Conservation (phyloP, 2,888 invertebrate genomes). For the Hetaerina titia region DNA sequence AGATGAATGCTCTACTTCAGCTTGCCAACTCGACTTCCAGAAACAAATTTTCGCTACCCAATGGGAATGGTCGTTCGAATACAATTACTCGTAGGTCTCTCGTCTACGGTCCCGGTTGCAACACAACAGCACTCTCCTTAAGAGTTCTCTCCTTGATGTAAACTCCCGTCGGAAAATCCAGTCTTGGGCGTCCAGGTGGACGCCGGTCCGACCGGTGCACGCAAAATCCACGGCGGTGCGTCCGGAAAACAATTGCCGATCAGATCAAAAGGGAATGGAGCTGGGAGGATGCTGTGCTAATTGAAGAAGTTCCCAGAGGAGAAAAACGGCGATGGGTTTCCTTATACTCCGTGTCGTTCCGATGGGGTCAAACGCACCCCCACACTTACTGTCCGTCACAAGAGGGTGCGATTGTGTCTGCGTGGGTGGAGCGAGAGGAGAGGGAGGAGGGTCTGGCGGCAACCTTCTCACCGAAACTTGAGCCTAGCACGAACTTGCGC, state of each 20-base stretch:
- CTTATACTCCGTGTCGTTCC: not conserved
- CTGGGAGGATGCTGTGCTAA: not conserved
- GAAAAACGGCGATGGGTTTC: not conserved
- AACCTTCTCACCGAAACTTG: conserved; percentile 24
- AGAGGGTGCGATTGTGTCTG: conserved; percentile 13
- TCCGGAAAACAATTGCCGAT: conserved; percentile 12
- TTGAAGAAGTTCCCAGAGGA: not conserved
- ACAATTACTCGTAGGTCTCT: conserved; percentile 23
- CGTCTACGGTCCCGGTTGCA: not conserved
- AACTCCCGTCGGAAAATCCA: not conserved
- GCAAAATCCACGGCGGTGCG: not conserved
- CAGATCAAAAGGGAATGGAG: not conserved
- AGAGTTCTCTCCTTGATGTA: not conserved
- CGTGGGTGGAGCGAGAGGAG: conserved; percentile 28
- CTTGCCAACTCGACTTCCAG: not conserved
- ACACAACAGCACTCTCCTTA: not conserved
- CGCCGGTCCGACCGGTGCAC: not conserved
- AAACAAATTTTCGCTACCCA: not conserved
- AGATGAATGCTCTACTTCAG: not conserved
- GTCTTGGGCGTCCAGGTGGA: not conserved
- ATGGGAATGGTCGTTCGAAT: conserved; percentile 36
- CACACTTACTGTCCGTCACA: not conserved
- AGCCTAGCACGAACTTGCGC: not conserved
- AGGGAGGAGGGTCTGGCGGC: conserved; percentile 21
- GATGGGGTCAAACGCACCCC: not conserved